These are phyloP conservation scores for Chrysemys picta DNA, from an alignment of 2,113 vertebrate genomes.

Conservation along the genomic window DNA sequence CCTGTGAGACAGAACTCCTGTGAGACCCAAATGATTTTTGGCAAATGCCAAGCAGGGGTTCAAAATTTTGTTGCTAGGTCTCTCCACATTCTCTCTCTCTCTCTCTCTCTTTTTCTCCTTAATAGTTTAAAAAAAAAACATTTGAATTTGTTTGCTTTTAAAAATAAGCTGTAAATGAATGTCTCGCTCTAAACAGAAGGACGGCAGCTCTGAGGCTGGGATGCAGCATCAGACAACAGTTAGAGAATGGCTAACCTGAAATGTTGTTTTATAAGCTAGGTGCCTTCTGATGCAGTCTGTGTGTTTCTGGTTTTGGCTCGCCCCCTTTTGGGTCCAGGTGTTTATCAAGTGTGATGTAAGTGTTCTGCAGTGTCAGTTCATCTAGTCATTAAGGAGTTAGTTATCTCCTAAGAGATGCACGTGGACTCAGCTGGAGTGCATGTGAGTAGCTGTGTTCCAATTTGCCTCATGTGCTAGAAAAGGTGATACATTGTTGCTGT, in stretches of 20 bases:
- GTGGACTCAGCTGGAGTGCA: background rate
- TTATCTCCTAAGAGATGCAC: background rate
- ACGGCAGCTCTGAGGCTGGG: background rate
- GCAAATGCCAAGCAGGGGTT: background rate
- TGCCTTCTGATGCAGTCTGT: background rate
- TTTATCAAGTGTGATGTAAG: background rate
- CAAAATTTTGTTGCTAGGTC: background rate
- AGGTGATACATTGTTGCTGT: background rate
- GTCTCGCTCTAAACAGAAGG: background rate
- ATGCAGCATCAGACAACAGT: background rate
- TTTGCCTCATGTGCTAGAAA: constrained; percentile 18
- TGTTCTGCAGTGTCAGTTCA: background rate
- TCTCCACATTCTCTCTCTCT: background rate
- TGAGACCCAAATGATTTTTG: background rate
- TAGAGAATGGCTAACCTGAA: background rate
- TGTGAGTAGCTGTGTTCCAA: background rate
- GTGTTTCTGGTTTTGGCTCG: background rate
- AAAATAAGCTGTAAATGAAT: background rate
- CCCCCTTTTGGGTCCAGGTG: background rate
- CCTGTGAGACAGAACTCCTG: background rate
- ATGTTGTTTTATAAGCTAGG: background rate
- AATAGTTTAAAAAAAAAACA: background rate
- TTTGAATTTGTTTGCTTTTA: background rate
- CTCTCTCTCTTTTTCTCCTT: background rate
- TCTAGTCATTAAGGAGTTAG: background rate